Conservation (phyloP, 2,797 vertebrate genomes). For the Alauda arvensis region DNA sequence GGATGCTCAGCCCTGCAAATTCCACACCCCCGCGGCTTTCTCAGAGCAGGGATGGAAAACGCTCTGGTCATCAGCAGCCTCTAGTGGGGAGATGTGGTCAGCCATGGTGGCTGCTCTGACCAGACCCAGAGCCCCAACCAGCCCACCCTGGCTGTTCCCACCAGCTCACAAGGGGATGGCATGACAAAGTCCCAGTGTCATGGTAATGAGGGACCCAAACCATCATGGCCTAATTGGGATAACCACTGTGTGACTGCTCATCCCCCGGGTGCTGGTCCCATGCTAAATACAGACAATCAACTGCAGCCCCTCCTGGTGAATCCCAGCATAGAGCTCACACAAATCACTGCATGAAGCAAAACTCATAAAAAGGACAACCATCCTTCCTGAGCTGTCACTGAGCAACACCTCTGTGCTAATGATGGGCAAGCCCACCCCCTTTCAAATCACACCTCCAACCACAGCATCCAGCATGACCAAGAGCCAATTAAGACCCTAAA, state of each 20-base stretch:
- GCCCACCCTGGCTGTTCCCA: neutral
- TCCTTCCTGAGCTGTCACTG: neutral
- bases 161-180: neutral
- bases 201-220: rapidly evolving
- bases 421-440: neutral
- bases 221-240: rapidly evolving
- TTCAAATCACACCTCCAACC: neutral
- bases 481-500: neutral
- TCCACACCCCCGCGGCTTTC: neutral
- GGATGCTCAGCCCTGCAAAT: neutral
- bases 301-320: neutral
- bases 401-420: neutral
- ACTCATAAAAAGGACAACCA: neutral
- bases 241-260: rapidly evolving
- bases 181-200: no score
- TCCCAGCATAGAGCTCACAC: neutral
- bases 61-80: constrained; percentile 45
- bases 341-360: neutral
- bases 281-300: neutral
- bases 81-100: constrained; percentile 25
- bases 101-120: rapidly evolving
- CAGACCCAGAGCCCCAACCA: neutral
- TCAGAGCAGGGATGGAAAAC: neutral
- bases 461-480: neutral
- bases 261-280: rapidly evolving